Base-by-base conservation (phyloP, 2,888 invertebrate species). In the Agriopis marginaria region DNA sequence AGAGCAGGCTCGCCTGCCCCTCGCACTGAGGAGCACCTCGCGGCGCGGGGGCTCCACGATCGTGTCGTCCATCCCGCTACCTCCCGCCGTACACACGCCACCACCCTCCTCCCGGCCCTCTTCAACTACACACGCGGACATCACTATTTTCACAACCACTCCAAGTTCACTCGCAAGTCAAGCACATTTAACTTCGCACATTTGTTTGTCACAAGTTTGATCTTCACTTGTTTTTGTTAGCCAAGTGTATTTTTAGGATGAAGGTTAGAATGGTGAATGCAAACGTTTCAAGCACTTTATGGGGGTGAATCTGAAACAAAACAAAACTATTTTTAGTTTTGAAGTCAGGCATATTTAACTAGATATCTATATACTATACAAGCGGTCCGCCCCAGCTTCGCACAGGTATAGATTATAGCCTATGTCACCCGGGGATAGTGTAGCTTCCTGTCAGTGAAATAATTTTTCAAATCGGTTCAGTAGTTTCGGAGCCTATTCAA, bases 1-100 rank as follows among this genome's bases (percentile, higher is more conserved):
- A 63, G 96, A 96, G 85, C 96, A 96, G 10, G 96, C 96, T 50
- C 96, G 92, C 49, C 96, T 91, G 3, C 95, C 95, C 58, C 95
- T 89, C 0, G 93, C 95, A 59, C 95, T 95, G 74, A 96, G 82
- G 63, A 95, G 87, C 66, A 95, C 94, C 72, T 95, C 95, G 70
- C 95, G 89, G 61, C 94, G 89, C 55, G 92, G 85, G 51, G 90
- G 87, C 77, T 91, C 92, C 91, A 92, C 75, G 86, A 95, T 84
- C 65, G 81, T 85, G 54, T 79, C 84, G 45, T 80, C 82, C 51
- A 81, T 81, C 56, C 79, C 68, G 68, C 83, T 83, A 59, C 76
- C 74, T 44, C 86, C 88, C 10, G 76, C 72, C 63, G 78, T 79
- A 68, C 81, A 75, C 66, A 77, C 79, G 72, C 89, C 90, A 64